Base-by-base conservation (phyloP, 2,113 vertebrate species). In the Pampusana beccarii region DNA sequence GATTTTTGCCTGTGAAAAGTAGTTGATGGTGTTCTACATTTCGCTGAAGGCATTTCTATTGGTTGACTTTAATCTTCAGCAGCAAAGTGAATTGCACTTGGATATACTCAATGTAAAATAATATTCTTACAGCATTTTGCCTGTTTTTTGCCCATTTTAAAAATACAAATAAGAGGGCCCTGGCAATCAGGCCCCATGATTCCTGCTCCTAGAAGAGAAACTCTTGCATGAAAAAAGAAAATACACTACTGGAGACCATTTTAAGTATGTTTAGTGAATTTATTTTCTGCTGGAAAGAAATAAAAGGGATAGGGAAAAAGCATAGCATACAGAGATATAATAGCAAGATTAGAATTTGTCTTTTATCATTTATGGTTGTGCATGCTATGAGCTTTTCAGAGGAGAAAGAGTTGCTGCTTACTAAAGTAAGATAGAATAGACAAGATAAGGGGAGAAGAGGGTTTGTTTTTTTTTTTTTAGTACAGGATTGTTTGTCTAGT, bases 201-300 rank as follows among this genome's bases (percentile, higher is more conserved):
- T 92, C 18, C 9, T 79, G 2, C 51, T 71, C 16, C 14, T 87
- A 69, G 50, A 60, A 70, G 19, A 74, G 8, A 86, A 60, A 19
- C 3, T 54, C 46, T 92, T 56, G 5, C 12, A 82, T 8, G 2
- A 34, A 33, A 69, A 34, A 64, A 94, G 12, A 88, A 97, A 85
- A 72, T 62, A 56, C 10, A 0, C 3, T 38, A 69, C 21, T 74
- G 5, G 26, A 94, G 54, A 90, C 42, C 6, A 60, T 95, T 93
- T 95, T 72, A 87, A 91, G 29, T 70, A 20, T 61, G 36, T 88
- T 88, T 44, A 75, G 21, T 51, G n/a, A 78, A 83, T 92, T 96
- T 51, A 31, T 91, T 96, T 96, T 94, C 46, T 82, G 5, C 33
- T 88, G 36, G 17, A 90, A 91, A 96, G 15, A 95, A 96, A 95